Evolutionary conservation across 2,888 invertebrate species (phyloP), one percentile per base, ranked within the genome.

Genomic region (Agrenia bidenticulata): DNA sequence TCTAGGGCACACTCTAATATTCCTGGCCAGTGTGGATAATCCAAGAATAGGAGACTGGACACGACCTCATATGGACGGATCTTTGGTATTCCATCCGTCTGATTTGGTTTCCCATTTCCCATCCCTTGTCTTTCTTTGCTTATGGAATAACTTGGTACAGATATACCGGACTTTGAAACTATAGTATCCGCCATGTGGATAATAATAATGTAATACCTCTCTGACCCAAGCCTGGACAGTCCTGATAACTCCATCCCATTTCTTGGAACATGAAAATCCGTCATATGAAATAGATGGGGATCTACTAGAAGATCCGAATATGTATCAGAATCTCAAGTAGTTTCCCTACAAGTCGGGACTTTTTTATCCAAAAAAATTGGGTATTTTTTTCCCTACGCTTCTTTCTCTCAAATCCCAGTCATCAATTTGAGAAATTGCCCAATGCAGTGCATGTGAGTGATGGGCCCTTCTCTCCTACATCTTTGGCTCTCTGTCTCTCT

Each of bases 361-460:
- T 21, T 45, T 45, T 19, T 21, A 45, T 45, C 24, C 4, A 19
- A 19, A 51, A 37, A 42, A 42, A 50, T 58, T 54, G 13, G 21
- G 2, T 23, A n/a, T 45, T 54, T 24, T 61, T 54, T 39, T 26
- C 15, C 32, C 41, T 54, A n/a, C 50, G 9, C 39, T 26, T 62
- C 55, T 41, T 39, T 45, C 19, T 45, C 27, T 45, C 56, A 64
- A 70, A 62, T 23, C 9, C 61, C 67, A 51, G 42, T 67, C 70
- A 67, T 70, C 70, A 70, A 70, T 70, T 70, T 70, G 70, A 70
- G 64, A 73, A 67, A 71, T 69, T 65, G 70, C 62, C 58, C 61
- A 55, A 61, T 67, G 58, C 61, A 67, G 42, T 58, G 13, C 27
- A 13, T 27, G 23, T 51, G 51, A 51, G 51, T 51, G 51, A 51